Evolutionary conservation across 2,113 vertebrate genomes (phyloP), one percentile per base, ranked within the genome.

Genomic region (Rhadina sibilatrix): DNA sequence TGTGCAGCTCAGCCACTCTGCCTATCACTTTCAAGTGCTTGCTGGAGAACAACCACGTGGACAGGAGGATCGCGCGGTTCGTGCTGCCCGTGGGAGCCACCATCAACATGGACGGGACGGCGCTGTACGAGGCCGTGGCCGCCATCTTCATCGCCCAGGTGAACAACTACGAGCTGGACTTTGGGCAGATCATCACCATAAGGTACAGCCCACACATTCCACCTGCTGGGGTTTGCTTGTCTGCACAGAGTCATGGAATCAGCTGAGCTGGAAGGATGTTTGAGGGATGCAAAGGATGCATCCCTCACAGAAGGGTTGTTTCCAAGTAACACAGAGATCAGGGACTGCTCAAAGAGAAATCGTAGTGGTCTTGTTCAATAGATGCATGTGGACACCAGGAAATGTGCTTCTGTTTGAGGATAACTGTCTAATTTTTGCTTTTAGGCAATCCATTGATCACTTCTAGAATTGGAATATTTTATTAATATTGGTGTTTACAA

Each of bases 1-100:
- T 28, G 23, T 87, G 42, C 98, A 99, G 99, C 97, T 99, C 99
- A 83, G 99, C 99, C 97, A 99, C 99, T 2, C 95, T 99, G 98
- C 99, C 99, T 98, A 99, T 99, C 97, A 99, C 99, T 90, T 99
- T 99, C 98, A 99, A 99, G 98, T 99, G 99, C 98, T 99, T 99
- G 92, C 96, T 99, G 97, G 99, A 99, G 96, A 99, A 99, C 96
- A 99, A 99, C 95, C 99, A 99, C 65, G 99, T 99, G 10, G 99
- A 99, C 97, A 98, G 99, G 63, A 98, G 99, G 61, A 99, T 99
- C 30, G 99, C 99, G 2, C 99, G 99, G 60, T 99, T 99, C 2
- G 99, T 99, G 97, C 98, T 99, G 78, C 99, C 99, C 0, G 99
- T 99, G 80, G 99, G 99, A 1, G 99, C 99, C 92, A 99, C 99